Evolutionary conservation across 2,888 invertebrate species (phyloP).

Genomic region (Meteorus cinctellus): DNA sequence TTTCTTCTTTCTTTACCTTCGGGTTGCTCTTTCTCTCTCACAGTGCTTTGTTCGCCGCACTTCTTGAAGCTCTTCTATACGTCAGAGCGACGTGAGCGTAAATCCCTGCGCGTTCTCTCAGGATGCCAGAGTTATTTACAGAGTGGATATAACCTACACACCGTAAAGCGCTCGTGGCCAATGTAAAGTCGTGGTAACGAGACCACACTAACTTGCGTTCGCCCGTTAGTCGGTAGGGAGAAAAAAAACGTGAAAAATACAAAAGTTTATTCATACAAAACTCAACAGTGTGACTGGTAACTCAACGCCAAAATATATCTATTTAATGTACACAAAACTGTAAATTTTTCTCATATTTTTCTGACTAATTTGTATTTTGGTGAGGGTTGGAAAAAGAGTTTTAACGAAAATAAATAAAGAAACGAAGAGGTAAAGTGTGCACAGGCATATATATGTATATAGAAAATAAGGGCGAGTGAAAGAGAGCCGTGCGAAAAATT

Average conservation of each 20-base stretch:
- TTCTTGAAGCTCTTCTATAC: conserved; percentile 27
- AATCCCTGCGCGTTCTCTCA: conserved; percentile 42
- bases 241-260: conserved; percentile 14
- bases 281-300: conserved; percentile 2
- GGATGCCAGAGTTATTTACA: conserved; percentile 41
- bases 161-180: conserved; percentile 39
- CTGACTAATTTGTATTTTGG: background rate
- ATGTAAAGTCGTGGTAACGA: conserved; percentile 44
- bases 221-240: conserved; percentile 1
- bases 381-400: conserved; percentile 11
- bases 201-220: conserved; percentile 21
- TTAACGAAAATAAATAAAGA: background rate
- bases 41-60: conserved; percentile 22
- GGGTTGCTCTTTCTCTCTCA: conserved; percentile 13
- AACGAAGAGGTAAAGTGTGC: background rate
- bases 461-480: conserved; percentile 11
- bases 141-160: conserved; percentile 41
- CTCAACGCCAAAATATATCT: background rate
- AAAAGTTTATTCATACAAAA: background rate
- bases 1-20: background rate
- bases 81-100: conserved; percentile 35
- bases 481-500: background rate
- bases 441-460: background rate
- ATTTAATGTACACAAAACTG: conserved; percentile 26
- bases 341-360: conserved; percentile 1